These are phyloP conservation scores for Grapholita molesta DNA, from an alignment of 1,140 invertebrate genomes.

Conservation along the genomic window DNA sequence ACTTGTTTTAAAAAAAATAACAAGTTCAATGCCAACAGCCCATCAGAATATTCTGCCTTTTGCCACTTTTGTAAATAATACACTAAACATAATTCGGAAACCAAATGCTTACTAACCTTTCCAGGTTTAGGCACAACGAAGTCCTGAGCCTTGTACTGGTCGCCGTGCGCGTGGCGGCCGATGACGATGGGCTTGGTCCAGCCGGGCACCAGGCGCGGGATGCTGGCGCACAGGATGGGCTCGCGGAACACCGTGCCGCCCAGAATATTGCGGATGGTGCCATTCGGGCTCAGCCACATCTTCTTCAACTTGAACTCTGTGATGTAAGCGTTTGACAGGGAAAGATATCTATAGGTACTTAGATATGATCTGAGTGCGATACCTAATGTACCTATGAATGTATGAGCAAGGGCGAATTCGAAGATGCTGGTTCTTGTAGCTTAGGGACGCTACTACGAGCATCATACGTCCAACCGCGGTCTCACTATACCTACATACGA, in stretches of 20 bases:
- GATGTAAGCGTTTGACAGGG: neutral
- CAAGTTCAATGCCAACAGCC: too few relatives aligned
- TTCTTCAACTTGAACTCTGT: conserved; percentile 94
- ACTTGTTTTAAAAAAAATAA: too few relatives aligned
- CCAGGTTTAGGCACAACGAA: conserved; percentile 86
- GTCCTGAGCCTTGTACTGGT: conserved; percentile 95
- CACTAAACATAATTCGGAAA: neutral
- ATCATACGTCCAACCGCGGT: too few relatives aligned
- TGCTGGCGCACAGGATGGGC: conserved; percentile 93
- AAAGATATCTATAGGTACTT: too few relatives aligned
- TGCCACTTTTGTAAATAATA: too few relatives aligned
- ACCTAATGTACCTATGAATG: too few relatives aligned
- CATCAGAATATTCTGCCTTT: too few relatives aligned
- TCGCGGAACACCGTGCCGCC: conserved; percentile 95
- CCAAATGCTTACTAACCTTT: conserved; percentile 69
- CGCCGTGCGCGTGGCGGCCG: conserved; percentile 93
- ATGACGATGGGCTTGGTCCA: conserved; percentile 91
- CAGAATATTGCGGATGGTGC: conserved; percentile 94
- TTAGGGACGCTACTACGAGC: too few relatives aligned
- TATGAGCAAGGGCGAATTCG: too few relatives aligned
- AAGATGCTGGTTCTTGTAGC: too few relatives aligned
- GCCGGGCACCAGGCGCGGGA: conserved; percentile 91
- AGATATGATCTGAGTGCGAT: too few relatives aligned
- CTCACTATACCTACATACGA: too few relatives aligned
- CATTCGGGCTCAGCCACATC: conserved; percentile 96